Percentiles rank a stretch among this genome's conserved stretches.
Evolutionary conservation across 2,113 vertebrate genomes (phyloP).

Genomic region (Aldabrachelys gigantea): DNA sequence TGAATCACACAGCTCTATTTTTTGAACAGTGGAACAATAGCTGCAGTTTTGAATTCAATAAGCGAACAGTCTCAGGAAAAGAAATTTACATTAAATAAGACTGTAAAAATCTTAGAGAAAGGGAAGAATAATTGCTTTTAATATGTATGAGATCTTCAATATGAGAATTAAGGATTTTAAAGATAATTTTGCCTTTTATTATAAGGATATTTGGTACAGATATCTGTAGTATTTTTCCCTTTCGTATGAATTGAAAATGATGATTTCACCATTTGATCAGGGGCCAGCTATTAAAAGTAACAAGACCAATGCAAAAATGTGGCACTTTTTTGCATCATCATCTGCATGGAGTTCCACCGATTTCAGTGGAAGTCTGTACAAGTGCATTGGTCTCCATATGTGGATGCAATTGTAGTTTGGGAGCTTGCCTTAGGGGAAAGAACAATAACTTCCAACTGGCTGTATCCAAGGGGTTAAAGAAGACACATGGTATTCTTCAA

Average conservation of each 20-base stretch:
- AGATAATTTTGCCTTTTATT: constrained; percentile 6
- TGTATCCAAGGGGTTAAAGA: neutral
- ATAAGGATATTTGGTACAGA: neutral
- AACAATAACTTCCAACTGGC: neutral
- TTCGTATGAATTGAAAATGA: constrained; percentile 3
- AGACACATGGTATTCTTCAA: neutral
- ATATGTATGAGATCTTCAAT: constrained; percentile 31
- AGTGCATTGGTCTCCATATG: neutral
- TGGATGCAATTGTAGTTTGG: neutral
- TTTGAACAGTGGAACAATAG: constrained; percentile 33
- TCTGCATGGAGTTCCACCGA: neutral
- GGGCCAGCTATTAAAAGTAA: neutral
- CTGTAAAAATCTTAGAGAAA: constrained; percentile 4
- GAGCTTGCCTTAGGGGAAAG: neutral
- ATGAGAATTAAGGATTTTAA: constrained; percentile 32
- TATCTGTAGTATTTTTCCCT: neutral
- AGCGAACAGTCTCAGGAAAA: constrained; percentile 10
- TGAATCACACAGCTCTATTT: constrained; percentile 46
- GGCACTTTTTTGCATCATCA: neutral
- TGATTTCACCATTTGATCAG: neutral
- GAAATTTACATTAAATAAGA: constrained; percentile 20
- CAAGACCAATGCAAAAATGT: neutral
- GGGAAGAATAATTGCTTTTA: constrained; percentile 38
- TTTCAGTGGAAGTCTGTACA: neutral
- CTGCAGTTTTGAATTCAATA: constrained; percentile 38